Base-by-base conservation (phyloP, 2,113 vertebrate species). In the Chionomys nivalis region DNA sequence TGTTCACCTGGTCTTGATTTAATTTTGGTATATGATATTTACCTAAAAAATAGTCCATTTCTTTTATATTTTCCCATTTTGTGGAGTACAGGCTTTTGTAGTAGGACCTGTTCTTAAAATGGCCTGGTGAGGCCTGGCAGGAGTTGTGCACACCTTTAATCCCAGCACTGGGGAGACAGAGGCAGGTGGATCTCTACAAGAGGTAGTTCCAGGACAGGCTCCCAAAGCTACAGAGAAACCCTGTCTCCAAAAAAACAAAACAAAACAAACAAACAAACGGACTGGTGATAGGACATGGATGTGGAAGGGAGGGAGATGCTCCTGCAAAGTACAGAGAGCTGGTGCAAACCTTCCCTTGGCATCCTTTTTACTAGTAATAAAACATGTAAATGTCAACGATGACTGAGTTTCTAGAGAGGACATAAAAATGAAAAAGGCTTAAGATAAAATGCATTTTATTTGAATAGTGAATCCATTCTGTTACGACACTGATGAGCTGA, bases 391-490 rank as follows among this genome's bases (percentile, higher is more conserved):
- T 63, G 17, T 87, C 55, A 96, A 66, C 78, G 28, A 85, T 49
- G 12, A 90, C 36, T 75, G n/a, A 33, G 13, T n/a, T 89, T 52
- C 66, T 2, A 91, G 42, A 91, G 21, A 94, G 61, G 75, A 83
- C 31, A 91, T n/a, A 42, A 90, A 86, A 88, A 96, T 31, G 31
- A 73, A 89, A 79, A 66, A 36, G 24, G 11, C 77, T 96, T 87
- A 93, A 91, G 93, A 78, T 42, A 87, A 82, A 52, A 94, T 44
- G 47, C 24, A 87, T 94, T 97, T 98, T 95, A 96, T 97, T 96
- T 94, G 87, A 90, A 95, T 78, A 95, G 9, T 61, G 65, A 88
- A 65, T 76, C 87, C 17, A 76, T 89, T 78, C 39, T 78, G 23
- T 79, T 55, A 63, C 36, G 24, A 87, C 5, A 78, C 16, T 72